A percentile compares a stretch with the other conserved stretches of the same genome.
Conservation (phyloP, 2,888 invertebrate species). For the Steinernema scapterisci region DNA sequence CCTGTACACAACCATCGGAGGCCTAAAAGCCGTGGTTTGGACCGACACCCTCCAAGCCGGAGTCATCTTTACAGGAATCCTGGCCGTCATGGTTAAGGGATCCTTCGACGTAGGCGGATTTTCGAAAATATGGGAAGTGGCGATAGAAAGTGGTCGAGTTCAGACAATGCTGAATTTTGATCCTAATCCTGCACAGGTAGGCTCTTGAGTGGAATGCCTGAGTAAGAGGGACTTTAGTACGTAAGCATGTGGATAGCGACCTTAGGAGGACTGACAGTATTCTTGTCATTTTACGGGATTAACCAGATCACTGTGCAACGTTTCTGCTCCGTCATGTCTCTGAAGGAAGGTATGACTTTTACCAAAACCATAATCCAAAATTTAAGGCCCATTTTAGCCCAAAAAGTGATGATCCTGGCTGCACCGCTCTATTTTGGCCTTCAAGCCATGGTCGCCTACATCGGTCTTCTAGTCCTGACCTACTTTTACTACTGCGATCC, state of each 20-base stretch:
- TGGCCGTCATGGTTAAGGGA: conserved; percentile 20
- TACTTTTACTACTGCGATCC: conserved; percentile 36
- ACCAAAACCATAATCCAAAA: background rate
- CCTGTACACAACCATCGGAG: conserved; percentile 38
- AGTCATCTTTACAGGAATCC: conserved; percentile 34
- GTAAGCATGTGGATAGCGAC: too few relatives aligned
- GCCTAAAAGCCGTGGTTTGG: conserved; percentile 39
- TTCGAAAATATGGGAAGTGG: background rate
- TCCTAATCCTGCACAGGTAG: conserved; percentile 11
- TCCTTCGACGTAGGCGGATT: conserved; percentile 28
- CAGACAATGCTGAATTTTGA: background rate
- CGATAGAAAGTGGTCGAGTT: background rate
- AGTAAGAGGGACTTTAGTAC: too few relatives aligned
- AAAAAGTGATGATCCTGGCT: conserved; percentile 44
- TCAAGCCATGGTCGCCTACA: conserved; percentile 9
- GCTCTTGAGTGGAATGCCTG: background rate
- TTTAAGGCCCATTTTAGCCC: background rate
- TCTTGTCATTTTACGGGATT: conserved; percentile 44
- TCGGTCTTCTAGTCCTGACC: conserved; percentile 38
- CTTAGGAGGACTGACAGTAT: conserved; percentile 37
- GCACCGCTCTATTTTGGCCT: conserved; percentile 40
- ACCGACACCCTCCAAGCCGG: conserved; percentile 36
- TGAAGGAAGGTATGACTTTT: background rate
- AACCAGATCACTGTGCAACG: conserved; percentile 32
- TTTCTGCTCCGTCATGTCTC: conserved; percentile 1